Percentiles rank a stretch among this genome's conserved stretches.
phyloP scores from a whole-genome alignment of 1,140 invertebrate species.

The Panagrolaimus sp. region DNA sequence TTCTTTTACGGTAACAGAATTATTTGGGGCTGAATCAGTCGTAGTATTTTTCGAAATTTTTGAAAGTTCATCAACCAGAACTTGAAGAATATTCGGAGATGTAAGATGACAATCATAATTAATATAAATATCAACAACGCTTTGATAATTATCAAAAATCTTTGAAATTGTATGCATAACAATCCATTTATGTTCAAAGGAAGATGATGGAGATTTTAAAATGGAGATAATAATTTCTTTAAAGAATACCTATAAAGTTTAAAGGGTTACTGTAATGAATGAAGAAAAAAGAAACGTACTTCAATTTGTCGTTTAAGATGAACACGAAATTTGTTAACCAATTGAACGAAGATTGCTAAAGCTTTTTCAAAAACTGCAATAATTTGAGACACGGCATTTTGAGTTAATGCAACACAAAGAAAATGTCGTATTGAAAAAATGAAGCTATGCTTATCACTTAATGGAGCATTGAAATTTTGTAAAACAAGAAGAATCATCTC shows the following conservation, averaged over 20 bases:
- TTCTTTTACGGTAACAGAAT: conserved; percentile 28
- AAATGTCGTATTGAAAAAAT: conserved; percentile 97
- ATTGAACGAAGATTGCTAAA: conserved; percentile 85
- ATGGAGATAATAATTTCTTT: conserved; percentile 99
- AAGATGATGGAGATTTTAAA: conserved; percentile 85
- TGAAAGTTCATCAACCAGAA: conserved; percentile 84
- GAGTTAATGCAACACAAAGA: conserved; percentile 91
- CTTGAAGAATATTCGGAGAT: conserved; percentile 93
- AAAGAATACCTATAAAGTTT: conserved; percentile 74
- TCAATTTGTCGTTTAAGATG: conserved; percentile 98
- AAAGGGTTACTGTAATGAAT: background rate
- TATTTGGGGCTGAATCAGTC: conserved; percentile 26
- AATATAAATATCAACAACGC: conserved; percentile 97
- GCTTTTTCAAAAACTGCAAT: conserved; percentile 96
- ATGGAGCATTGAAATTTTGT: conserved; percentile 90
- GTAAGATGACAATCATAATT: conserved; percentile 99
- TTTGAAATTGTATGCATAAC: conserved; percentile 91
- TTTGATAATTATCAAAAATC: conserved; percentile 93
- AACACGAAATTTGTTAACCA: conserved; percentile 91
- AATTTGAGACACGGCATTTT: conserved; percentile 93
- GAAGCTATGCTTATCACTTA: conserved; percentile 81
- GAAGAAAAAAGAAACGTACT: conserved; percentile 64
- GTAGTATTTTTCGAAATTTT: conserved; percentile 74
- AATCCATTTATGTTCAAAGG: conserved; percentile 99
- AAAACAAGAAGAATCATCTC: conserved; percentile 89